Evolutionary conservation across 2,797 vertebrate genomes (phyloP).

Genomic region (Hafferia zeledoni): DNA sequence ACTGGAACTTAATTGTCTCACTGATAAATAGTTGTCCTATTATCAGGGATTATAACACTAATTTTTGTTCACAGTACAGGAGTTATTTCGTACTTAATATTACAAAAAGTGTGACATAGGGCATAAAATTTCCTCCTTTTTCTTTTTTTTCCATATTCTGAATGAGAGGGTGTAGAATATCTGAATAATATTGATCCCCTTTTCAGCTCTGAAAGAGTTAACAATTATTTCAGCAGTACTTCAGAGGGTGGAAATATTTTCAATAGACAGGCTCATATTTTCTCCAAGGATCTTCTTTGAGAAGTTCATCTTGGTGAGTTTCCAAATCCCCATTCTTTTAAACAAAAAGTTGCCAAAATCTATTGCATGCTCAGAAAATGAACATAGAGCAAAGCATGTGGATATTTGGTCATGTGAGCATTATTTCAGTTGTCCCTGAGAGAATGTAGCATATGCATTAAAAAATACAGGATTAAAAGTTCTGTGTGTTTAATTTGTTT

Average conservation of each 20-base stretch:
- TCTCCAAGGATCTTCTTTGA: constrained; percentile 62
- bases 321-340: constrained; percentile 60
- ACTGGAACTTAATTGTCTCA: not conserved
- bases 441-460: not conserved
- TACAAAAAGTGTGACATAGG: not conserved
- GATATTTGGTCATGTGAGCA: constrained; percentile 54
- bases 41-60: not conserved
- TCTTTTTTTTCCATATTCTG: not conserved
- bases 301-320: constrained; percentile 63
- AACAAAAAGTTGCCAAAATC: constrained; percentile 46
- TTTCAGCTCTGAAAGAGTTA: constrained; percentile 64
- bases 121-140: not conserved
- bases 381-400: constrained; percentile 50
- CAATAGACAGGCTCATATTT: constrained; percentile 65
- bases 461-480: not conserved
- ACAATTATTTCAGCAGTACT: constrained; percentile 65
- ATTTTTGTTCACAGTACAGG: not conserved
- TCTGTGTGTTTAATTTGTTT: not conserved
- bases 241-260: constrained; percentile 66
- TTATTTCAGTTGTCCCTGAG: constrained; percentile 53
- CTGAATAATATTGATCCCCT: constrained; percentile 52
- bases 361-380: constrained; percentile 54
- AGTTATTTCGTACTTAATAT: not conserved
- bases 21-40: not conserved
- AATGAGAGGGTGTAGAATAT: constrained; percentile 47